These are phyloP conservation scores for Caenorhabditis brenneri DNA, from an alignment of 1,140 invertebrate species.

Conservation along the genomic window DNA sequence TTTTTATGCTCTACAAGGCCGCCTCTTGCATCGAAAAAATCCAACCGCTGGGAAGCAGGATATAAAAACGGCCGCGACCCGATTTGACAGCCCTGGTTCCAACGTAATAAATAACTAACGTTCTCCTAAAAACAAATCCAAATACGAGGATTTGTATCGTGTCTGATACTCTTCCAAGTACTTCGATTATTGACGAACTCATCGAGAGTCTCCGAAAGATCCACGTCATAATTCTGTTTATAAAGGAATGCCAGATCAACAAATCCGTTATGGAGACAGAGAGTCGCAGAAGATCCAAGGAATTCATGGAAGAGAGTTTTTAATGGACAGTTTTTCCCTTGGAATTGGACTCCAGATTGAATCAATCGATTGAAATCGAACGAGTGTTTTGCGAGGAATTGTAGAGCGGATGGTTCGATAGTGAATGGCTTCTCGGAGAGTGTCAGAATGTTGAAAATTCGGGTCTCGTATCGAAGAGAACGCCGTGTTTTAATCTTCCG, in stretches of 20 bases:
- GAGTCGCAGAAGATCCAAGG: constrained; percentile 51
- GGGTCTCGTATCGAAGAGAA: constrained; percentile 17
- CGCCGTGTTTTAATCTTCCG: neutral
- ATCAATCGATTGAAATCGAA: constrained; percentile 51
- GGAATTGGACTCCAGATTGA: constrained; percentile 24
- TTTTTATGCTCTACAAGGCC: too few relatives aligned
- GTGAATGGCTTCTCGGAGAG: constrained; percentile 44
- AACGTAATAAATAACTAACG: neutral
- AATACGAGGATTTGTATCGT: constrained; percentile 50
- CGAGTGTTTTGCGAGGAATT: constrained; percentile 47
- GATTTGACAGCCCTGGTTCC: too few relatives aligned
- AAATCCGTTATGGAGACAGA: constrained; percentile 62
- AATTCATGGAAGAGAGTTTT: constrained; percentile 50
- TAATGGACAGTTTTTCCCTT: constrained; percentile 11
- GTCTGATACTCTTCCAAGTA: constrained; percentile 56
- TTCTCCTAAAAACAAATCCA: constrained; percentile 65
- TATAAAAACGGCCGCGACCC: too few relatives aligned
- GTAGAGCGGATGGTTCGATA: constrained; percentile 42
- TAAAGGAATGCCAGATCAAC: constrained; percentile 61
- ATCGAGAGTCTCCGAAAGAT: constrained; percentile 52
- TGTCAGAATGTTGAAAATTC: constrained; percentile 47
- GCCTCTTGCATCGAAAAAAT: too few relatives aligned
- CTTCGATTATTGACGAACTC: constrained; percentile 50
- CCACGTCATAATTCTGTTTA: constrained; percentile 59
- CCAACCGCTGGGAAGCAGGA: too few relatives aligned